These are phyloP conservation scores for Falco cherrug DNA, from an alignment of 2,797 vertebrate species.

Conservation along the genomic window DNA sequence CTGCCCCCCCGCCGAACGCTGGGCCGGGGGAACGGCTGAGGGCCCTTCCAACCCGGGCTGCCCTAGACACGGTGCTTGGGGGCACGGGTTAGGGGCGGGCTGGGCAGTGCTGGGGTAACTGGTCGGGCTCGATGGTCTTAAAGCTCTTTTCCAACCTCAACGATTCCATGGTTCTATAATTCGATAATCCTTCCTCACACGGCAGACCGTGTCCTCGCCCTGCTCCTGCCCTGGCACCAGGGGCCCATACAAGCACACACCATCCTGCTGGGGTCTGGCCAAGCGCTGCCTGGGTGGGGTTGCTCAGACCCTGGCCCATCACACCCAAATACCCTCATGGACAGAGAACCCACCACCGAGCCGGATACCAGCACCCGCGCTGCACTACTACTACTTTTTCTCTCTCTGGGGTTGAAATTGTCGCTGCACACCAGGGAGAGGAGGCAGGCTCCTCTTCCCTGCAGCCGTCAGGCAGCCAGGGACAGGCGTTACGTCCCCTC, in stretches of 20 bases:
- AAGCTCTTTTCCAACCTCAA: no score
- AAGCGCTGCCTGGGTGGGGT: not conserved
- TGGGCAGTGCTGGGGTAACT: no score
- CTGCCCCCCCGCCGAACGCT: not conserved
- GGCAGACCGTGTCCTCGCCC: not conserved
- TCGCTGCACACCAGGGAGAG: not conserved
- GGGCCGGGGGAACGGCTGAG: not conserved
- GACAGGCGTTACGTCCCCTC: not conserved
- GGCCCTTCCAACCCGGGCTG: not conserved
- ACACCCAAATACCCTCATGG: not conserved
- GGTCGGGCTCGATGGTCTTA: no score
- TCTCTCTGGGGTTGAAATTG: not conserved
- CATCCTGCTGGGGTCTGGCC: not conserved
- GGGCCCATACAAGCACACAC: not conserved
- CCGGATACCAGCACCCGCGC: not conserved
- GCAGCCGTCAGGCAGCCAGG: not conserved
- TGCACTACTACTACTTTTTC: not conserved
- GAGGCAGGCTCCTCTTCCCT: not conserved
- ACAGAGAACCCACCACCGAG: rapidly evolving
- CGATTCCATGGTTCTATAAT: no score
- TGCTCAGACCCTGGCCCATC: not conserved
- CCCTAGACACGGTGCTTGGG: not conserved
- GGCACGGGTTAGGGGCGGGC: no score
- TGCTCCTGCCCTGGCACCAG: not conserved
- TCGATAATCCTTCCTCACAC: not conserved